Base-by-base conservation (phyloP, 2,888 invertebrate species). In the Macaria liturata region DNA sequence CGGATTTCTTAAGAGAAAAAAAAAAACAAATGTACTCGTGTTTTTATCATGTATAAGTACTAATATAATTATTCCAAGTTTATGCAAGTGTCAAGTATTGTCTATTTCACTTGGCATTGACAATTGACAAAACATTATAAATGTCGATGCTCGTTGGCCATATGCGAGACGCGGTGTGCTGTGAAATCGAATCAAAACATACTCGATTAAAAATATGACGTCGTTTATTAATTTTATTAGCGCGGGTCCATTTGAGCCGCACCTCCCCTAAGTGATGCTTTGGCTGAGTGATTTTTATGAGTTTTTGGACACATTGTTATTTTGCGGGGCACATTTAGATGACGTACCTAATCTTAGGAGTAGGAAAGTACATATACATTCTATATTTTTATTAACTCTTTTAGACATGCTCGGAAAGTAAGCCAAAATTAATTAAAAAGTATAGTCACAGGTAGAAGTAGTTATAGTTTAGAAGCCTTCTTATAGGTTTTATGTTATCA, bases 151-250 rank as follows among this genome's bases (percentile, higher is more conserved):
- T 48, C 61, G 52, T 42, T 53, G 48, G 66, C 67, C 69, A 68
- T 69, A 68, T 69, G 70, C 65, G 70, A 51, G 52, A 46, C 8
- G 34, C 65, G 59, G 46, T 51, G 59, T 59, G 54, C 63, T 63
- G 66, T 62, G 59, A 62, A 71, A 71, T 71, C 64, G 57, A 70
- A 73, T 70, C 67, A 73, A 71, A 73, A 71, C 70, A 71, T 67
- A 66, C 71, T 68, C 63, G 64, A 66, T 65, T 62, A 64, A 66
- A 70, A 66, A 71, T 65, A 59, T 63, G 67, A 63, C 64, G 62
- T 64, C 62, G 54, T 69, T 68, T 67, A 70, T 71, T 67, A 63
- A 59, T 58, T 69, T 68, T 67, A 70, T 71, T 67, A 66, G 61
- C 65, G 63, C 60, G 57, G 70, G 71, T 68, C 68, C 70, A 68